A percentile compares a stretch with the other conserved stretches of the same genome.
These are phyloP conservation scores for Siderastrea siderea DNA, from an alignment of 92 coral and sea anemone species.

Conservation along the genomic window DNA sequence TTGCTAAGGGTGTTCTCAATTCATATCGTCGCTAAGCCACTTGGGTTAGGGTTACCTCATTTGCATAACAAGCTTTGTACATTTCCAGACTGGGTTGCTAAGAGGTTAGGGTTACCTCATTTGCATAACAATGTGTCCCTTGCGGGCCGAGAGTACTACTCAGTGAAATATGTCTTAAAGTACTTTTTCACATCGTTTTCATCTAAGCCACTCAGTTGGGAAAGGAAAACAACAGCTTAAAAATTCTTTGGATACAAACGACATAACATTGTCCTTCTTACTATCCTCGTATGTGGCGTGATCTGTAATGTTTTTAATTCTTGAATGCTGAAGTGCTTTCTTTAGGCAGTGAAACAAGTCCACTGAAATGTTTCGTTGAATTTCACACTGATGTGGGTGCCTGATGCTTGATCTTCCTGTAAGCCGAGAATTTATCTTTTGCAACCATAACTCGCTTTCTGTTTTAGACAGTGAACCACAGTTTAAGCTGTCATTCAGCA, in stretches of 20 bases:
- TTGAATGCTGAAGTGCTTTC: conserved; percentile 60
- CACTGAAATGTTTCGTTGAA: conserved; percentile 65
- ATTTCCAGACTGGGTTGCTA: too few relatives aligned
- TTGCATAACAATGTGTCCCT: too few relatives aligned
- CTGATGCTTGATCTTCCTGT: conserved; percentile 65
- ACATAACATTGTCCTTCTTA: conserved; percentile 67
- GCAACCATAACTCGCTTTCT: conserved; percentile 71
- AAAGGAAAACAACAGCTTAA: conserved; percentile 44
- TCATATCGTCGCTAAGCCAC: too few relatives aligned
- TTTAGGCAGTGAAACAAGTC: conserved; percentile 68
- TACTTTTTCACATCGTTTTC: conserved; percentile 60
- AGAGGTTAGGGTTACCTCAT: too few relatives aligned
- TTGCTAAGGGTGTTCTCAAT: too few relatives aligned
- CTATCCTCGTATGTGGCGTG: conserved; percentile 67
- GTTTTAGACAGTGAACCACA: conserved; percentile 53
- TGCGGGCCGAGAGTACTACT: too few relatives aligned
- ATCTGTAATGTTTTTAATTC: conserved; percentile 68
- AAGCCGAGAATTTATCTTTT: conserved; percentile 55
- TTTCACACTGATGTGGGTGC: conserved; percentile 64
- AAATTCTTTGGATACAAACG: conserved; percentile 67
- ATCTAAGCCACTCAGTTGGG: conserved; percentile 61
- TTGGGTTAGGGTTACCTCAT: too few relatives aligned
- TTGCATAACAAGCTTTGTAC: too few relatives aligned
- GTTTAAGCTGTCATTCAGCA: conserved; percentile 61
- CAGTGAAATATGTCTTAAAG: conserved; percentile 52